A percentile compares a stretch with the other conserved stretches of the same genome.
Conservation (phyloP, 2,797 vertebrate genomes). For the Gobio occitaniae region DNA sequence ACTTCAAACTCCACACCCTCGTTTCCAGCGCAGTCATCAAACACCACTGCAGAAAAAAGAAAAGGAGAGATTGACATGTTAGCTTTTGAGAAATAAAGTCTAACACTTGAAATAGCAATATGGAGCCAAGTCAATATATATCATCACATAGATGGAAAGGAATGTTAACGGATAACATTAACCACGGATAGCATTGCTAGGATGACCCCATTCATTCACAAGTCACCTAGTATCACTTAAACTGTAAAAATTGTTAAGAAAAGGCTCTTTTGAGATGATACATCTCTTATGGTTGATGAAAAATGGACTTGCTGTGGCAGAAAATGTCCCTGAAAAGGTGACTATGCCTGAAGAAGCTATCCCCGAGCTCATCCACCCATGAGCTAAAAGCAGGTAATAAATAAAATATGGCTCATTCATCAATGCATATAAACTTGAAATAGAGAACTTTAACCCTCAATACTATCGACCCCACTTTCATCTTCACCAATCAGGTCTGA, state of each 20-base stretch:
- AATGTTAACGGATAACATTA: not conserved
- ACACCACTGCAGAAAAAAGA: conserved; percentile 81
- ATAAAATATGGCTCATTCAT: conserved; percentile 52
- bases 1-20: conserved; percentile 85
- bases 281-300: conserved; percentile 24
- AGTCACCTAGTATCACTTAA: not conserved
- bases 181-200: not conserved
- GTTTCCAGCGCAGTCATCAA: conserved; percentile 92
- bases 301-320: conserved; percentile 27
- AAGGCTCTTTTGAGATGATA: conserved; percentile 6
- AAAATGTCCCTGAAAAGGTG: conserved; percentile 52
- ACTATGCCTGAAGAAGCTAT: conserved; percentile 30
- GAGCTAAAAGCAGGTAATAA: conserved; percentile 47
- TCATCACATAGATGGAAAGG: not conserved
- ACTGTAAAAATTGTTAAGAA: conserved; percentile 22
- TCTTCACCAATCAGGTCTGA: conserved; percentile 56
- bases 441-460: conserved; percentile 42
- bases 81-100: not conserved
- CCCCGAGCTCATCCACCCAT: conserved; percentile 34
- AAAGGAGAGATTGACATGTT: not conserved
- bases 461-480: conserved; percentile 36
- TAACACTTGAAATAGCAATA: not conserved
- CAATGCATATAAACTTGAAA: conserved; percentile 39
- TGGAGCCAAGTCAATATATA: not conserved
- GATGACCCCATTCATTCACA: not conserved